Base-by-base conservation (phyloP, 1,140 invertebrate genomes). In the Drosophila insularis region DNA sequence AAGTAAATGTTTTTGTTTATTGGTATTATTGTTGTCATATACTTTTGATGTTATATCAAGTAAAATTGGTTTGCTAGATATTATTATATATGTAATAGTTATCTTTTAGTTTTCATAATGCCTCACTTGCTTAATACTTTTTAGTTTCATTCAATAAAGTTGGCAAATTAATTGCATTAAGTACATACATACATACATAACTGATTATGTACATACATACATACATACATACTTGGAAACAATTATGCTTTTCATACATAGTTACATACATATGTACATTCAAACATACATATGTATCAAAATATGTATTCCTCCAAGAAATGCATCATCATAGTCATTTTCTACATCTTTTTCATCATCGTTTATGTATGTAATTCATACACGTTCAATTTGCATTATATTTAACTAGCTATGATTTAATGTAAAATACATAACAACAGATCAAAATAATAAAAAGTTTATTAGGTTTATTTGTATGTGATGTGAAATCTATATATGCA, bases 1-100 rank as follows among this genome's bases (percentile, higher is more conserved):
- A 43, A 27, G 11, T 23, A 43, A 40, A 43, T 40, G 37, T 64
- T 61, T 27, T 59, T 31, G 53, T 61, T 46, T 27, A 27, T 4
- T 27, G 0, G 68, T 72, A 61, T 63, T 71, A 31, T 75, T 75
- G 63, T 78, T 54, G 58, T 74, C 64, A 70, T 67, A 75, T 77
- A 80, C 50, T 50, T 21, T 68, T 70, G 70, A 1, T 27, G 27
- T 6, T 27, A 6, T 76, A 79, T 80, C 80, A 86, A 89, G 84
- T 87, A 78, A 78, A 84, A 89, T 87, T 87, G 76, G 72, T 87
- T 77, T 69, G 73, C 82, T 87, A 87, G 66, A 71, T 66, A 71
- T 78, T 80, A 71, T 78, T 79, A 74, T 74, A 81, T 63, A 56
- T 78, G n/a, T n/a, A n/a, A n/a, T 81, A 77, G 67, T 55, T 63